phyloP scores from a whole-genome alignment of 2,797 vertebrate species.

The Limnodromus scolopaceus region DNA sequence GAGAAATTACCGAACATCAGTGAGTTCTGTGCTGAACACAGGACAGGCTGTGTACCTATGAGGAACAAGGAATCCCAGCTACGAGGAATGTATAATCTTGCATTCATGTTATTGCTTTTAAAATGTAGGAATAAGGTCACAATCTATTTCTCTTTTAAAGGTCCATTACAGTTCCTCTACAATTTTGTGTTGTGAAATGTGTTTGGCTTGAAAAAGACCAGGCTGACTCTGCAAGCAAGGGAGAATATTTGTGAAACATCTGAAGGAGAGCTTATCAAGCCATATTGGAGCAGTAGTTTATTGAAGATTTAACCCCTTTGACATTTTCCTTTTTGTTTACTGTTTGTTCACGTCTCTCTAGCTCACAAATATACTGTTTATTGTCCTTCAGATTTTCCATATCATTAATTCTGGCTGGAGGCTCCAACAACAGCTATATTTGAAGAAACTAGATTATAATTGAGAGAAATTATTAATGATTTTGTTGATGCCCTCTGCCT shows the following conservation, averaged over 20 bases:
- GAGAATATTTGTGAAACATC: not conserved
- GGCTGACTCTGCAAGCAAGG: not conserved
- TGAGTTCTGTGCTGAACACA: not conserved
- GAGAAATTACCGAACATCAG: not conserved
- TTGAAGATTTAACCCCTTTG: slow-evolving; percentile 53
- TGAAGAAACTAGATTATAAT: slow-evolving; percentile 35
- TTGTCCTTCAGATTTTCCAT: slow-evolving; percentile 25
- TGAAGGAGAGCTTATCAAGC: slow-evolving; percentile 3
- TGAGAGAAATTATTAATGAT: slow-evolving; percentile 43
- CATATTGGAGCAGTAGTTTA: not conserved
- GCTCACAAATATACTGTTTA: slow-evolving; percentile 36
- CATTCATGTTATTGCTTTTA: not conserved
- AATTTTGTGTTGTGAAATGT: not conserved
- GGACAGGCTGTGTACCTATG: not conserved
- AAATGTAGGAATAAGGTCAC: not conserved
- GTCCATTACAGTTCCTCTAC: not conserved
- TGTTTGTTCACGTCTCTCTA: slow-evolving; percentile 19
- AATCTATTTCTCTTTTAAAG: slow-evolving; percentile 17
- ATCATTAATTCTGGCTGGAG: slow-evolving; percentile 48
- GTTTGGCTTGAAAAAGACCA: slow-evolving; percentile 10
- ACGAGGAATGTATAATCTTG: not conserved
- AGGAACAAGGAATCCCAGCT: not conserved
- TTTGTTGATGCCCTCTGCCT: slow-evolving; percentile 33
- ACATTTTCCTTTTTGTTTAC: slow-evolving; percentile 51
- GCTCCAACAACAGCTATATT: slow-evolving; percentile 15